Evolutionary conservation across 2,888 invertebrate genomes (phyloP), one percentile per base, ranked within the genome.

Genomic region (Brachyopa scutellaris): DNA sequence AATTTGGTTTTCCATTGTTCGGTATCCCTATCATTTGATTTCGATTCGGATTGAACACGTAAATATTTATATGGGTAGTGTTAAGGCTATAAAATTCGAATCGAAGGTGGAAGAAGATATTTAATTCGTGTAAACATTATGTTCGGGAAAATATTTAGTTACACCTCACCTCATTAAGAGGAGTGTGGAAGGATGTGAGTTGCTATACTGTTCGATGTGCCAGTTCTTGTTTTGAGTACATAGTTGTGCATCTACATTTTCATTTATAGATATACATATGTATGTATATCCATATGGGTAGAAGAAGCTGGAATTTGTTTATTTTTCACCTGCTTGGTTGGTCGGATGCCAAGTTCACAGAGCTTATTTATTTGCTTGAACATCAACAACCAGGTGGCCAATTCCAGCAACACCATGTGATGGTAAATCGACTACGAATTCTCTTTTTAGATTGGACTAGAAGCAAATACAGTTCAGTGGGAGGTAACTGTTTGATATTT

Each of bases 31-130:
- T 70, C 70, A 51, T 31, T 42, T 51, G 51, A 61, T 23, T 51
- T 59, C 49, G 59, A 49, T 49, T 61, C 31, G 26, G 57, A 77
- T 73, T 64, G 47, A 67, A 76, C 62, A 38, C 53, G 77, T 77
- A 82, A 82, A 82, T 82, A 77, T 82, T 82, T 82, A 70, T 40
- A 19, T n/a, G 59, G 77, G 2, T 40, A 23, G 80, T 61, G 77
- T 70, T 82, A 61, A 59, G 66, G 70, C 82, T 55, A 80, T 76
- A 66, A 82, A 77, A 77, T 77, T 38, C 26, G 19, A 55, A 70
- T 66, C 40, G 77, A 77, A 82, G 66, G 64, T 72, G 66, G 77
- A 82, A 77, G 70, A 77, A 70, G 82, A 77, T 82, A 77, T 82
- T 70, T 82, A 82, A 82, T 72, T 82, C 26, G 55, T 57, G 72